Evolutionary conservation across 2,888 invertebrate species (phyloP).

Genomic region (Andrena flavipes): DNA sequence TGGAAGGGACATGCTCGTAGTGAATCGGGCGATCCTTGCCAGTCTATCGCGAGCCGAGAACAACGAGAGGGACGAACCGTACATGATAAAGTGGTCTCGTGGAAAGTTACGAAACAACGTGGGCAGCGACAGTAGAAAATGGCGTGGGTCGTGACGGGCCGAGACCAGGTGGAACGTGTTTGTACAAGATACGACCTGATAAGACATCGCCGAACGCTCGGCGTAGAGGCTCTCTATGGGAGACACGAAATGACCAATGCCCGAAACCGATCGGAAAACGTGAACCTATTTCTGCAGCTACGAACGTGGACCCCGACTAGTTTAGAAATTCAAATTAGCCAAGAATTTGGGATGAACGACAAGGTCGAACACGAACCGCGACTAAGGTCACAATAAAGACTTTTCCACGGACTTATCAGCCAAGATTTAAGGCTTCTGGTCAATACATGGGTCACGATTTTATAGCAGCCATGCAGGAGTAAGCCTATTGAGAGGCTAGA

Average conservation of each 20-base stretch:
- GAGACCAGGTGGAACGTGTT: conserved; percentile 75
- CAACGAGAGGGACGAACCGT: conserved; percentile 42
- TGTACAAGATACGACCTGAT: conserved; percentile 73
- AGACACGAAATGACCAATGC: conserved; percentile 59
- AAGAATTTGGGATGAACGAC: not conserved
- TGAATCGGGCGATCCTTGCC: conserved; percentile 11
- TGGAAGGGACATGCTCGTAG: not conserved
- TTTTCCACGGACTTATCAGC: not conserved
- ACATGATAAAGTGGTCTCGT: conserved; percentile 64
- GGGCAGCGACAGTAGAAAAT: conserved; percentile 71
- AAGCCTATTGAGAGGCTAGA: conserved; percentile 24
- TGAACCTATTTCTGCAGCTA: conserved; percentile 7
- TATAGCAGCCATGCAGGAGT: conserved; percentile 13
- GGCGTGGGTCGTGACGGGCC: conserved; percentile 68
- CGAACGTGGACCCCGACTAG: not conserved
- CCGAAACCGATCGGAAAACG: conserved; percentile 29
- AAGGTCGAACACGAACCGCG: not conserved
- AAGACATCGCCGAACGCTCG: conserved; percentile 61
- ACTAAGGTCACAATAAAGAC: not conserved
- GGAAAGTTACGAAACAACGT: conserved; percentile 71
- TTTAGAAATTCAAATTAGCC: not conserved
- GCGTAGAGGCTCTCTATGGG: conserved; percentile 35
- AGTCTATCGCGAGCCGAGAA: conserved; percentile 21
- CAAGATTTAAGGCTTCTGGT: conserved; percentile 6
- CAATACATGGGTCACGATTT: conserved; percentile 50